Percentiles rank a stretch among this genome's conserved stretches.
phyloP scores from a whole-genome alignment of 30 jellyfish, hydroid and myxozoan genomes.

The Aurelia sp. region DNA sequence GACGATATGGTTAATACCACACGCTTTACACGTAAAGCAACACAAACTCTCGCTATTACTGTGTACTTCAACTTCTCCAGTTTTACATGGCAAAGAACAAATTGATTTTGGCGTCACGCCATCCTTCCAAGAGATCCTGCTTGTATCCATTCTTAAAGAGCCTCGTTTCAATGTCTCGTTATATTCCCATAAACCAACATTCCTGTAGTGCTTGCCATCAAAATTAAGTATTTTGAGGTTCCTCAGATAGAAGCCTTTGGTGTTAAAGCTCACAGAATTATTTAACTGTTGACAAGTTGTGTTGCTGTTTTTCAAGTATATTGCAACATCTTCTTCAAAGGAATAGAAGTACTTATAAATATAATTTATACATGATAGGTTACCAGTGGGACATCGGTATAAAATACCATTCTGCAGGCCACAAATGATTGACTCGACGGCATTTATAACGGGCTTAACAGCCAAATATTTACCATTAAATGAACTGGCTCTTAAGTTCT shows the following conservation, averaged over 20 bases:
- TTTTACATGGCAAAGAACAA: constrained; percentile 77
- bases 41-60: constrained; percentile 13
- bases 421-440: constrained; percentile 63
- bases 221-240: neutral
- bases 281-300: constrained; percentile 27
- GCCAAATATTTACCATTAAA: constrained; percentile 14
- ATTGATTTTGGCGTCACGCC: constrained; percentile 32
- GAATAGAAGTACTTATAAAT: neutral
- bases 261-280: constrained; percentile 20
- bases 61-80: constrained; percentile 22
- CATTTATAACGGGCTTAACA: constrained; percentile 63
- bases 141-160: neutral
- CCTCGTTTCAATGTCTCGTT: constrained; percentile 4
- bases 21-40: constrained; percentile 82
- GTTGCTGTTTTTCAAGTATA: constrained; percentile 4
- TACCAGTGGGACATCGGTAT: constrained; percentile 27
- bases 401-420: constrained; percentile 43
- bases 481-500: constrained; percentile 5
- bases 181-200: constrained; percentile 32
- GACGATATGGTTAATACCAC: constrained; percentile 37
- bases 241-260: constrained; percentile 29
- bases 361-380: constrained; percentile 4
- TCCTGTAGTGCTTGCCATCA: constrained; percentile 29
- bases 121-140: constrained; percentile 22
- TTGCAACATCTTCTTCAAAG: constrained; percentile 24